Percentiles rank a stretch among this genome's conserved stretches.
These are phyloP conservation scores for Cassiopea andromeda DNA, from an alignment of 30 jellyfish, hydroid and myxozoan species.

Conservation along the genomic window DNA sequence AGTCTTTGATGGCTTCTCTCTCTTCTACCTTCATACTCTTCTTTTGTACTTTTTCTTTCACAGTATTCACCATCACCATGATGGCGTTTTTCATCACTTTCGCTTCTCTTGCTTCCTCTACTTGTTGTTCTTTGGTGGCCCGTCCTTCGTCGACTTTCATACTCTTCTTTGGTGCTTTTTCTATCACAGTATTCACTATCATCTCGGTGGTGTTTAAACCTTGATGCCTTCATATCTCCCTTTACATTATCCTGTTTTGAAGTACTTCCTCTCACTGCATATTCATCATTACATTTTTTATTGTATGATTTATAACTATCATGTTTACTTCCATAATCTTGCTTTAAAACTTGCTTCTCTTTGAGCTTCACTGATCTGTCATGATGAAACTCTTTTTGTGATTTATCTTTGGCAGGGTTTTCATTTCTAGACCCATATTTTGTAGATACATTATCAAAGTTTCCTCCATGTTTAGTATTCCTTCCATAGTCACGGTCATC, in stretches of 20 bases:
- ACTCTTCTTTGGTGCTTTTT: not conserved
- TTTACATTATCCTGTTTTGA: no score
- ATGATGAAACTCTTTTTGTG: not conserved
- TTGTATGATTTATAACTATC: not conserved
- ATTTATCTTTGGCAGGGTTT: no score
- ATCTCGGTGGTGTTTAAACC: no score
- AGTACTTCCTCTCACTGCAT: not conserved
- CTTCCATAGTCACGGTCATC: not conserved
- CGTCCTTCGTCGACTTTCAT: not conserved
- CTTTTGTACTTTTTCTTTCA: not conserved
- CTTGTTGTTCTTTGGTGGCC: not conserved
- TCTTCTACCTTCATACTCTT: constrained; percentile 2
- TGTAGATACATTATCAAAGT: no score
- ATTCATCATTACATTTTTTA: not conserved
- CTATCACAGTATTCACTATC: not conserved
- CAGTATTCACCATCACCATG: not conserved
- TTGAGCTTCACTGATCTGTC: not conserved
- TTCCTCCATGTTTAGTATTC: not conserved
- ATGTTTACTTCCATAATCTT: not conserved
- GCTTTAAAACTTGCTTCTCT: not conserved
- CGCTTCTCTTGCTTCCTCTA: not conserved
- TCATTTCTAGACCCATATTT: no score
- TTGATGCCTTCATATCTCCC: not conserved
- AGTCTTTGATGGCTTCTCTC: not conserved
- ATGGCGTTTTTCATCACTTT: not conserved